Evolutionary conservation across 2,113 vertebrate genomes (phyloP).

Genomic region (Daboia siamensis): DNA sequence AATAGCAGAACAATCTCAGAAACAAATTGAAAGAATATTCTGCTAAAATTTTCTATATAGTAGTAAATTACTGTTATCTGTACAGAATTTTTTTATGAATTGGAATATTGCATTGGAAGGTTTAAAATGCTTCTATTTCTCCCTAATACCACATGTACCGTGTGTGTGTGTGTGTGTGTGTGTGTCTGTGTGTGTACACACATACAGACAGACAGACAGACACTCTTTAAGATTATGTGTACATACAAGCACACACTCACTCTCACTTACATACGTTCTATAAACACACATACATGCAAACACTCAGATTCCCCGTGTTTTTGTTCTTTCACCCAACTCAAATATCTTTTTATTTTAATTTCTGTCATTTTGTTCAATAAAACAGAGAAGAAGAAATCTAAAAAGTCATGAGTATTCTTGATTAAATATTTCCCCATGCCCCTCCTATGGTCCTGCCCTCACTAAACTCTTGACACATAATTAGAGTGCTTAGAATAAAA

Average conservation of each 20-base stretch:
- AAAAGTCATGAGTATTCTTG: background rate
- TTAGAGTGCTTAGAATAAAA: background rate
- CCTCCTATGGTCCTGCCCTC: background rate
- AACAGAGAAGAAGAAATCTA: background rate
- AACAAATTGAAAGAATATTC: background rate
- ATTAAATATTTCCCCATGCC: too few species aligned
- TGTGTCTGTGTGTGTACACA: too few species aligned
- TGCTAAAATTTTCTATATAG: background rate
- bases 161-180: too few species aligned
- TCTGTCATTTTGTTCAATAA: background rate
- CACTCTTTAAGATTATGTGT: background rate
- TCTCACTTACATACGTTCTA: background rate
- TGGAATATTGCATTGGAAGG: background rate
- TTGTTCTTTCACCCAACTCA: background rate
- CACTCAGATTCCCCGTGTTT: background rate
- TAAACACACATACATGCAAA: background rate
- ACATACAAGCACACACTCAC: background rate
- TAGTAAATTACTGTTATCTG: background rate
- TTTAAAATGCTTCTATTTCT: background rate
- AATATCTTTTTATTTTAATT: background rate
- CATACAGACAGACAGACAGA: background rate
- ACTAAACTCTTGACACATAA: background rate
- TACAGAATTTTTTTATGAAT: background rate
- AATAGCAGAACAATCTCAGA: background rate
- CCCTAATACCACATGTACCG: background rate